Evolutionary conservation across 2,113 vertebrate genomes (phyloP).

Genomic region (Dunckerocampus dactyliophorus): DNA sequence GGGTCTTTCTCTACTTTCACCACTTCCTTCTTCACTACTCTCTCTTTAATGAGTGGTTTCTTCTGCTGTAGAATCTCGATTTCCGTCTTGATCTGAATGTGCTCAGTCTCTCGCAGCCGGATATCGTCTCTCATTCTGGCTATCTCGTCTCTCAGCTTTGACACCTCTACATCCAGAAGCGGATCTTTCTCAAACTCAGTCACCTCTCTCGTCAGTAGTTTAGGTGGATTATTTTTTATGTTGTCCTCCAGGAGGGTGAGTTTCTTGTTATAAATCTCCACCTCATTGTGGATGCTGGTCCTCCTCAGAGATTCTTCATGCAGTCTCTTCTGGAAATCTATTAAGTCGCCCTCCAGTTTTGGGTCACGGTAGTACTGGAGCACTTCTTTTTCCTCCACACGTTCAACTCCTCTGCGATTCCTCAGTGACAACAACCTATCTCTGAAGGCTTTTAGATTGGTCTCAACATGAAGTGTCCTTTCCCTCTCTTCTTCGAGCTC

Average conservation of each 20-base stretch:
- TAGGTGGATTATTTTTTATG: slow-evolving; percentile 68
- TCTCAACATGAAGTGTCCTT: slow-evolving; percentile 69
- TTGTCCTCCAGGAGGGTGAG: slow-evolving; percentile 72
- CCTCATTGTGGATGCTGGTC: slow-evolving; percentile 68
- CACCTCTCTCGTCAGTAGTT: slow-evolving; percentile 90
- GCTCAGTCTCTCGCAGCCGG: slow-evolving; percentile 52
- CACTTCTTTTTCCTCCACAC: slow-evolving; percentile 89
- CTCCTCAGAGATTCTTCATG: slow-evolving; percentile 74
- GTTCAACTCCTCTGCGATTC: slow-evolving; percentile 83
- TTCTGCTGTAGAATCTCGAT: slow-evolving; percentile 80
- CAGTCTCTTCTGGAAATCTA: slow-evolving; percentile 63
- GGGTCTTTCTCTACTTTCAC: slow-evolving; percentile 87
- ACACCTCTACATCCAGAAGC: slow-evolving; percentile 78
- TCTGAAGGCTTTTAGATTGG: slow-evolving; percentile 74
- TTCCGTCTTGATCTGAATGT: slow-evolving; percentile 78
- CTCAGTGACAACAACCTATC: slow-evolving; percentile 78
- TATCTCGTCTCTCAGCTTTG: slow-evolving; percentile 76
- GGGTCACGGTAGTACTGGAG: slow-evolving; percentile 90
- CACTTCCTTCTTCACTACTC: slow-evolving; percentile 87
- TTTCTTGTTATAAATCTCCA: slow-evolving; percentile 72
- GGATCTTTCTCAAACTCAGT: slow-evolving; percentile 90
- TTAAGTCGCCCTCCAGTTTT: slow-evolving; percentile 76
- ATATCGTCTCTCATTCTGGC: slow-evolving; percentile 70
- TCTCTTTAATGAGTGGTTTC: slow-evolving; percentile 80
- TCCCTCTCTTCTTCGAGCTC: slow-evolving; percentile 80